Conservation (phyloP, 2,113 vertebrate genomes). For the Copsychus sechellarum region DNA sequence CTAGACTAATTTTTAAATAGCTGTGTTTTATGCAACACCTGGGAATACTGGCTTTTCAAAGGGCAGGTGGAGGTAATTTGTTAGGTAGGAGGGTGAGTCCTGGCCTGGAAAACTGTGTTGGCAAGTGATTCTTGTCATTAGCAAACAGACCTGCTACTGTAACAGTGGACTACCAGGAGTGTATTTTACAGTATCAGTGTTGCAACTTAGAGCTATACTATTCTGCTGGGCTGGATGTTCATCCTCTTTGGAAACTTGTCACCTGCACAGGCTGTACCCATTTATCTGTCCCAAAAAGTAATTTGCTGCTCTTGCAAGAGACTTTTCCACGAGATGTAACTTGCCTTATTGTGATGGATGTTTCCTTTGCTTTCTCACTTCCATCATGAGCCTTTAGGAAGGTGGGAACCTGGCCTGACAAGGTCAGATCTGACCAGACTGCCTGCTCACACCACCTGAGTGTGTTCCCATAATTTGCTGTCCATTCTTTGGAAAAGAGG, state of each 20-base stretch:
- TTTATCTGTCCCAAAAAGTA: not conserved
- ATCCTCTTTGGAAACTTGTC: not conserved
- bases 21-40: not conserved
- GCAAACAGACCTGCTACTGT: not conserved
- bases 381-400: not conserved
- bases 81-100: not conserved
- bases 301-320: not conserved
- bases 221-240: not conserved
- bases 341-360: not conserved
- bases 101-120: not conserved
- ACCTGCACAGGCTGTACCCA: not conserved
- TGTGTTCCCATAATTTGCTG: not conserved
- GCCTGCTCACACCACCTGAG: not conserved
- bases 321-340: not conserved
- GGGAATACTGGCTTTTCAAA: not conserved
- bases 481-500: not conserved
- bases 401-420: not conserved
- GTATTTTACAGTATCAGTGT: not conserved
- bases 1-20: not conserved
- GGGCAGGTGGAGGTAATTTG: not conserved
- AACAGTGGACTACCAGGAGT: not conserved
- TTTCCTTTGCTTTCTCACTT: not conserved
- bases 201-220: fast-evolving
- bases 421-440: not conserved
- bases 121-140: not conserved